Conservation (phyloP, 35 echinoderm and acorn worm genomes). For the Heliocidaris erythrogramma region DNA sequence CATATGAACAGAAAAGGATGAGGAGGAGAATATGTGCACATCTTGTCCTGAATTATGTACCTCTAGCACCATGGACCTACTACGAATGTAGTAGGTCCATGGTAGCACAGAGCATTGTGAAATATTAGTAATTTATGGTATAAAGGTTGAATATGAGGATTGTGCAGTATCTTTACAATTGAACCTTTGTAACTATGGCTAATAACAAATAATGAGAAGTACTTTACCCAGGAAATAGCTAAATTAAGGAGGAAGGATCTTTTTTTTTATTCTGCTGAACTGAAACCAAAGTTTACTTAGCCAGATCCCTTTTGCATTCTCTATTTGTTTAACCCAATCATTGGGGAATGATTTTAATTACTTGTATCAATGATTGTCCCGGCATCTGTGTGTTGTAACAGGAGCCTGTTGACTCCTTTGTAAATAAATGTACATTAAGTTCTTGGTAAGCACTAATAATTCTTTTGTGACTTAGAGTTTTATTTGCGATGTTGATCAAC, state of each 20-base stretch:
- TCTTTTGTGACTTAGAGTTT: no score
- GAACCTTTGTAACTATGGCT: not conserved
- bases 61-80: no score
- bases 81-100: no score
- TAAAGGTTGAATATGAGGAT: not conserved
- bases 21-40: not conserved
- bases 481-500: no score
- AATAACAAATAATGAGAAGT: not conserved
- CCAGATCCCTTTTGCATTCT: not conserved
- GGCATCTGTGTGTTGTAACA: not conserved
- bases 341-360: not conserved
- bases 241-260: not conserved
- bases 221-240: not conserved
- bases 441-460: not conserved
- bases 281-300: slow-evolving; percentile 9
- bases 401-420: not conserved
- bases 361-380: not conserved
- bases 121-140: not conserved
- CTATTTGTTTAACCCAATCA: not conserved
- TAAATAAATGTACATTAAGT: not conserved
- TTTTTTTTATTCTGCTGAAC: not conserved
- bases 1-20: not conserved
- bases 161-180: not conserved
- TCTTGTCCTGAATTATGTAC: not conserved
- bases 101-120: not conserved